phyloP scores from a whole-genome alignment of 2,113 vertebrate species.

The Axis porcinus region DNA sequence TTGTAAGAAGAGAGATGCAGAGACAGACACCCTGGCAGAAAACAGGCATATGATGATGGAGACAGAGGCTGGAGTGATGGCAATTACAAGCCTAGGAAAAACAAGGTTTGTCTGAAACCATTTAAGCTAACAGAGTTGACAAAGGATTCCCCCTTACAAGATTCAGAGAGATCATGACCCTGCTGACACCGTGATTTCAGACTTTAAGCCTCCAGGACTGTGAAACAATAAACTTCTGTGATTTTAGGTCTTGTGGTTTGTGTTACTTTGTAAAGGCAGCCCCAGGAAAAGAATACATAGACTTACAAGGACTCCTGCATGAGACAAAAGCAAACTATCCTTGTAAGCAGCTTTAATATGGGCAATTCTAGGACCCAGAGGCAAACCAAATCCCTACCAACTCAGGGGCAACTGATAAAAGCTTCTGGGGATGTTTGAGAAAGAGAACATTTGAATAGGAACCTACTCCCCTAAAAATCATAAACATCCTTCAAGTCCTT shows the following conservation, averaged over 20 bases:
- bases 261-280: accelerated
- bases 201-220: not conserved
- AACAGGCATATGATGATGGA: not conserved
- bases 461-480: not conserved
- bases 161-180: accelerated
- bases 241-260: too few species aligned
- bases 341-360: not conserved
- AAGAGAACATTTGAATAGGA: not conserved
- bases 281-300: not conserved
- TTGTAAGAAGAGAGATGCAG: not conserved
- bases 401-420: not conserved
- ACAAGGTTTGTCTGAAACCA: not conserved
- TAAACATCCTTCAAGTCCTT: not conserved
- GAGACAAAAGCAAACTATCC: not conserved
- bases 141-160: too few species aligned
- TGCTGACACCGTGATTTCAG: not conserved
- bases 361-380: not conserved
- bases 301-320: not conserved
- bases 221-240: not conserved
- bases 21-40: not conserved
- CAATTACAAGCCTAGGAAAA: accelerated
- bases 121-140: not conserved
- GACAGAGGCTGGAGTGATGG: not conserved
- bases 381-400: not conserved
- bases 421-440: not conserved